Evolutionary conservation across 2,888 invertebrate species (phyloP).

Genomic region (Andrena bicolor): DNA sequence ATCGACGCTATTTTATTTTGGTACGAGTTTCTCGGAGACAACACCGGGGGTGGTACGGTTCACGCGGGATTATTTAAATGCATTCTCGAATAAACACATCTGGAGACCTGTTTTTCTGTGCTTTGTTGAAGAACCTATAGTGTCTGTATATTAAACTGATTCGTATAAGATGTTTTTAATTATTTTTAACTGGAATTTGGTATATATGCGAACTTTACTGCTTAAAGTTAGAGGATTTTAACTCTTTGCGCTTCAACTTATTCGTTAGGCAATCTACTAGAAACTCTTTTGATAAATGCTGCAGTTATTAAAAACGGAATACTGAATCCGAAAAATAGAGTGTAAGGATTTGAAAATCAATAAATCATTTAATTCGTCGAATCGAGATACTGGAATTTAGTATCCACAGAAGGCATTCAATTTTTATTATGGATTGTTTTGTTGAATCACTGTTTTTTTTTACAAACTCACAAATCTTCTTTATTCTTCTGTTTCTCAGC

Average conservation of each 20-base stretch:
- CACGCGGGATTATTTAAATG: neutral
- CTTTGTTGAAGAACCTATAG: too few species aligned
- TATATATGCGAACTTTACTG: too few species aligned
- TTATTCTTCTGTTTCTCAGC: neutral
- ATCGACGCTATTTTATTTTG: neutral
- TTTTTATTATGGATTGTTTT: neutral
- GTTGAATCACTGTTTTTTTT: neutral
- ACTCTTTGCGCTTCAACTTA: too few species aligned
- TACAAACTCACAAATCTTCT: neutral
- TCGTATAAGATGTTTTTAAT: neutral
- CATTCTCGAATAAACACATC: neutral
- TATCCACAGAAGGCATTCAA: neutral
- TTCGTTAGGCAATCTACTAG: too few species aligned
- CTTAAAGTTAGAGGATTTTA: too few species aligned
- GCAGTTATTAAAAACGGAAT: too few species aligned
- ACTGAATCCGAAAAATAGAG: too few species aligned
- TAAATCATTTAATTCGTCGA: neutral
- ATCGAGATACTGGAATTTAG: neutral
- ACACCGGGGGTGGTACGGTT: neutral
- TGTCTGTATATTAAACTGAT: too few species aligned
- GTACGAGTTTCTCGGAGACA: neutral
- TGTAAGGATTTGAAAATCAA: neutral
- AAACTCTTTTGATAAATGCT: too few species aligned
- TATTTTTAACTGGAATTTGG: too few species aligned
- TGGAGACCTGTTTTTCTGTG: too few species aligned